Conservation (phyloP, 1,140 invertebrate genomes). For the Mesaphorura yosii region DNA sequence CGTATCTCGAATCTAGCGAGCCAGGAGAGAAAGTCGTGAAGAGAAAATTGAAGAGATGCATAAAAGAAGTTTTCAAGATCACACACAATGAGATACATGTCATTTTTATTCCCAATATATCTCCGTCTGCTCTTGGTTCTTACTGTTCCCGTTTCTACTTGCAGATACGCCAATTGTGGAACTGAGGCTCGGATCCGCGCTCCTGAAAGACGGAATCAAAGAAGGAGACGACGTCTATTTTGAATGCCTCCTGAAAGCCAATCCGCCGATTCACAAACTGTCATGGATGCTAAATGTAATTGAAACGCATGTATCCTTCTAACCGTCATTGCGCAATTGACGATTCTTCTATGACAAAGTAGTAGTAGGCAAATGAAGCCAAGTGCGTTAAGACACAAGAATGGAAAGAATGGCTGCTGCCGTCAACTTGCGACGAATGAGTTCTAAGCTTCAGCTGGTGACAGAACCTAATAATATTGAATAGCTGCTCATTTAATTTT, state of each 20-base stretch:
- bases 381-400: background rate
- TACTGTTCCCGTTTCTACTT: slow-evolving; percentile 15
- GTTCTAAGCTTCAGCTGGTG: too few relatives aligned
- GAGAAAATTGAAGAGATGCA: background rate
- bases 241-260: slow-evolving; percentile 41
- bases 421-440: too few relatives aligned
- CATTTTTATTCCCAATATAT: too few relatives aligned
- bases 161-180: slow-evolving; percentile 39
- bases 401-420: background rate
- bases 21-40: background rate
- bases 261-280: slow-evolving; percentile 40
- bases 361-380: background rate
- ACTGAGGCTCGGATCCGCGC: slow-evolving; percentile 38
- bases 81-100: background rate
- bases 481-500: too few relatives aligned
- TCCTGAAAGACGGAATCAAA: slow-evolving; percentile 39
- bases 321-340: slow-evolving; percentile 3
- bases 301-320: slow-evolving; percentile 17
- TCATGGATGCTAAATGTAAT: slow-evolving; percentile 40
- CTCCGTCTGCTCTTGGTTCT: background rate
- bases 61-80: background rate
- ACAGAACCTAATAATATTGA: too few relatives aligned
- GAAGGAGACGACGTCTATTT: slow-evolving; percentile 45
- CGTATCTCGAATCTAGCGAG: too few relatives aligned
- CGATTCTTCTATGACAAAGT: background rate